Evolutionary conservation across 2,888 invertebrate genomes (phyloP).

Genomic region (Scaptodrosophila latifasciaeformis): DNA sequence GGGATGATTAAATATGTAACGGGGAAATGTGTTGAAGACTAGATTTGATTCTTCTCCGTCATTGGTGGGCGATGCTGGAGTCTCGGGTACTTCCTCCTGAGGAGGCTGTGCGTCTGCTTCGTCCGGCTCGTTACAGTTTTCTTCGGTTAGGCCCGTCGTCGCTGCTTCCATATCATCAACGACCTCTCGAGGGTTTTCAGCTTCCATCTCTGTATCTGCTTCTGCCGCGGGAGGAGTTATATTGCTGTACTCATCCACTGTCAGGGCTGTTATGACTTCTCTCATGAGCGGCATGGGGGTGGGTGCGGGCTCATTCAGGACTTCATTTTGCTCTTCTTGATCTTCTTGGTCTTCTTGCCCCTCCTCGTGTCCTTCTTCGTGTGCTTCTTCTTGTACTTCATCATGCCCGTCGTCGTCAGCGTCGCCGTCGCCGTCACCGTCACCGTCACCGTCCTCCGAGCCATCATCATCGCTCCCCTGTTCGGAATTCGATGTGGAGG

Average conservation of each 20-base stretch:
- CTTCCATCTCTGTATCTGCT: background rate
- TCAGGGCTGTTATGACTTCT: conserved; percentile 4
- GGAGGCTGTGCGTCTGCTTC: background rate
- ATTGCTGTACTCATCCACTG: background rate
- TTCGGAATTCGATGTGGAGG: conserved; percentile 13
- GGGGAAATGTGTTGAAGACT: too few relatives aligned
- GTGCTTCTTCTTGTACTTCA: conserved; percentile 2
- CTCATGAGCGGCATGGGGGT: conserved; percentile 38
- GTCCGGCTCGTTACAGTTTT: conserved; percentile 19
- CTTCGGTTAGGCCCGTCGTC: background rate
- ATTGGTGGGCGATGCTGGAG: conserved; percentile 45
- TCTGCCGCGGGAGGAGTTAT: background rate
- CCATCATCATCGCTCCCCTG: background rate
- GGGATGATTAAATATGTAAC: too few relatives aligned
- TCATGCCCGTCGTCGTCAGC: too few relatives aligned
- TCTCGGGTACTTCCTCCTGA: conserved; percentile 34
- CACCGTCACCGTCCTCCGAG: conserved; percentile 25
- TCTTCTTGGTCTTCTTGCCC: conserved; percentile 16
- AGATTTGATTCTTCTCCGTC: conserved; percentile 32
- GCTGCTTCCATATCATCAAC: background rate
- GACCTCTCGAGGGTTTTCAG: background rate
- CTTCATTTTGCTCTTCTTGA: conserved; percentile 19
- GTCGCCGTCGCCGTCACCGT: too few relatives aligned
- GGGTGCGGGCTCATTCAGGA: conserved; percentile 35
- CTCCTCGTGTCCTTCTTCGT: background rate